Base-by-base conservation (phyloP, 2,888 invertebrate species). In the Gasteruption jaculator region DNA sequence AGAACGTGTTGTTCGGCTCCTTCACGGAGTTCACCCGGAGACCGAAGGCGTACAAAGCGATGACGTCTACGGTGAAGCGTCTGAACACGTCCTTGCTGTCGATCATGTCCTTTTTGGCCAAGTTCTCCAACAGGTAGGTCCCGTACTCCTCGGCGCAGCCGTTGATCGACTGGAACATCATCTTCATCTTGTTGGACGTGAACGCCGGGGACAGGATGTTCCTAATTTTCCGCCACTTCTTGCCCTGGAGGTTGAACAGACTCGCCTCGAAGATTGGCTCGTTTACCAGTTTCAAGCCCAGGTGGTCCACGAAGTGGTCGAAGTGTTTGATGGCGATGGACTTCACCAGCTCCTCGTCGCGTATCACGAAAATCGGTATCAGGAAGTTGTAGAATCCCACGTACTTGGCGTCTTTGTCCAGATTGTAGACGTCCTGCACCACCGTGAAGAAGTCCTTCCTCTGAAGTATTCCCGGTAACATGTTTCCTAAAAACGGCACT, bases 121-220 rank as follows among this genome's bases (percentile, higher is more conserved):
- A 26, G 5, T 49, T 38, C 6, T 32, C 18, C 10, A 38, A 22
- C 12, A 60, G 49, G 41, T 55, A 51, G 5, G 54, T 38, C 11
- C 49, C 48, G 33, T 63, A 60, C 19, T 52, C 56, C 36, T 33
- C 46, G 10, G 58, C 61, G 21, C 61, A 61, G 14, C 59, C 62
- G 0, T 48, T 41, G 41, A 78, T 74, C 31, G 75, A 65, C 0
- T 71, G 71, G 54, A 76, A 64, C 74, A 78, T 76, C 5, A 60
- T 56, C 30, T 73, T 72, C 75, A 78, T 76, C 58, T 78, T 78
- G 34, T 75, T 74, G 5, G 74, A 68, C 0, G 78, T 78, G 58
- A 78, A 78, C 0, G 76, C 74, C 2, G 77, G 78, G 27, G 74
- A 75, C 11, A 78, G 53, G 0, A 74, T 71, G 0, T 66, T 64